A percentile compares a stretch with the other conserved stretches of the same genome.
phyloP scores from a whole-genome alignment of 2,113 vertebrate genomes.

The Oreotrochilus melanogaster region DNA sequence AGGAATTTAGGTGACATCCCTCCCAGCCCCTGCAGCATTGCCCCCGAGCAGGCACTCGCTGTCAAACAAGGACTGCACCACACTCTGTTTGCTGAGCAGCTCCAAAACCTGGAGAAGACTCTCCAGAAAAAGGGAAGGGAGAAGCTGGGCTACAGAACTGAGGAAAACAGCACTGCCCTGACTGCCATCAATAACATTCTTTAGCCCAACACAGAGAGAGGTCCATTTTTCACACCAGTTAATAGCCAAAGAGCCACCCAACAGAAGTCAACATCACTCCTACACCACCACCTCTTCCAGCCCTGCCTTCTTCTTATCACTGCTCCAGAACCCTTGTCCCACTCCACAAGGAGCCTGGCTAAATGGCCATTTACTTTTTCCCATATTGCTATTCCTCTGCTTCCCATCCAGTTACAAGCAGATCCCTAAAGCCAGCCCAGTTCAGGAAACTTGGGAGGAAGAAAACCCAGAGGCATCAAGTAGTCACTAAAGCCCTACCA shows the following conservation, averaged over 20 bases:
- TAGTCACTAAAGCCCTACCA: neutral
- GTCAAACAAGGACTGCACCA: neutral
- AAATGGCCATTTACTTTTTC: too few species aligned
- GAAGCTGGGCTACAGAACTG: neutral
- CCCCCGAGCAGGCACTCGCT: accelerated
- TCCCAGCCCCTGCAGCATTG: neutral
- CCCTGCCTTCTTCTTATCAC: neutral
- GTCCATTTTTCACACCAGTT: neutral
- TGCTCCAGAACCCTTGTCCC: accelerated
- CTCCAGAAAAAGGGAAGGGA: neutral
- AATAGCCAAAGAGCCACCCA: neutral
- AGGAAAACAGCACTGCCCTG: neutral
- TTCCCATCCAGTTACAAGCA: neutral
- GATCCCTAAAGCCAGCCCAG: neutral
- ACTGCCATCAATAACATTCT: accelerated
- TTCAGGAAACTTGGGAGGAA: neutral
- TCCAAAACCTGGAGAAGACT: neutral
- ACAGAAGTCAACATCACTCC: neutral
- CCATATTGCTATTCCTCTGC: neutral
- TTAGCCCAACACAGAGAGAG: neutral
- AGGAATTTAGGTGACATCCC: neutral
- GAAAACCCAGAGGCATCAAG: neutral
- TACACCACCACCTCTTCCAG: neutral
- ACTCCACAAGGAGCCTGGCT: neutral
- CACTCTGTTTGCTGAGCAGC: neutral